phyloP scores from a whole-genome alignment of 1,140 invertebrate genomes.

The Sipha flava region DNA sequence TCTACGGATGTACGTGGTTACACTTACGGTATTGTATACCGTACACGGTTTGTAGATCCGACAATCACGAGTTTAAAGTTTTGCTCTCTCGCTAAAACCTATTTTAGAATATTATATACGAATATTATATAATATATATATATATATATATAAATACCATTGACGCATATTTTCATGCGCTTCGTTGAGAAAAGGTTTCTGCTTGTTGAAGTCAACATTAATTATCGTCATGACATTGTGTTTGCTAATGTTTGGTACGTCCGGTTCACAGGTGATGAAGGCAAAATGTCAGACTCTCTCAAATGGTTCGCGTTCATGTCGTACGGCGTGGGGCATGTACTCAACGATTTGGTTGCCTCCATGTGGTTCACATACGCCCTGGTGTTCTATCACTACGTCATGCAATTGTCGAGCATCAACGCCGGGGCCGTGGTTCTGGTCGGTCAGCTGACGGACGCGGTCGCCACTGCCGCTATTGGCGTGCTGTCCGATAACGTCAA shows the following conservation, averaged over 20 bases:
- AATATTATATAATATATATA: no score
- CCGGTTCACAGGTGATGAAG: conserved; percentile 21
- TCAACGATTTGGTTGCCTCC: conserved; percentile 90
- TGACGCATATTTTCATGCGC: no score
- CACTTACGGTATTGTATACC: no score
- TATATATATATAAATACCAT: no score
- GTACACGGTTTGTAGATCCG: no score
- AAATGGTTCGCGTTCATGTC: conserved; percentile 39
- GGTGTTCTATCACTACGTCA: conserved; percentile 67
- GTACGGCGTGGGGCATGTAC: conserved; percentile 71
- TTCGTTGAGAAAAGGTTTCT: no score
- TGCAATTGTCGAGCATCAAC: conserved; percentile 53
- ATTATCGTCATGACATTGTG: not conserved
- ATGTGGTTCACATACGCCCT: conserved; percentile 98
- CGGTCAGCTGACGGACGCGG: conserved; percentile 81
- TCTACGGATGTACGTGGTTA: no score
- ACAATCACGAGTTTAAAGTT: no score
- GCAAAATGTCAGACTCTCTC: conserved; percentile 20
- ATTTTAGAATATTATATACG: no score
- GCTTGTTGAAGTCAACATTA: no score
- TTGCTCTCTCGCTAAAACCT: no score
- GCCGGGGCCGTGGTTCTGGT: conserved; percentile 73
- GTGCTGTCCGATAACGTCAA: conserved; percentile 64
- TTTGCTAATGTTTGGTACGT: no score
- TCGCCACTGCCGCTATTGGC: conserved; percentile 83